Evolutionary conservation across 2,113 vertebrate genomes (phyloP).

Genomic region (Oreochromis niloticus): DNA sequence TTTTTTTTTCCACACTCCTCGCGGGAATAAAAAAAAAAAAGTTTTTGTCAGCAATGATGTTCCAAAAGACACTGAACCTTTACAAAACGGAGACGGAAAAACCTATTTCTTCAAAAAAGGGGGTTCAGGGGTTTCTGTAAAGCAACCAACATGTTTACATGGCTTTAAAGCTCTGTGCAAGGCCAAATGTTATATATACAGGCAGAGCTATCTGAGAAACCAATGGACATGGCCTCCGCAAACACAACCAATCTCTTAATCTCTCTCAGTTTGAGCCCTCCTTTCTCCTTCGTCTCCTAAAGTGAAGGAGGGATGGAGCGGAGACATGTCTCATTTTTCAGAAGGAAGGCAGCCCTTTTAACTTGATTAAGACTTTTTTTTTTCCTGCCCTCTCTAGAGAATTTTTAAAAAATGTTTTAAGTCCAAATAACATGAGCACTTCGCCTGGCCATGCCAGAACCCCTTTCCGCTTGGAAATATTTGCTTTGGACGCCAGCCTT

Average conservation of each 20-base stretch:
- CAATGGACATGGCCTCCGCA: constrained; percentile 64
- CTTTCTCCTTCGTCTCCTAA: constrained; percentile 23
- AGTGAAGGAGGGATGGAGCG: constrained; percentile 28
- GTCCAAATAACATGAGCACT: constrained; percentile 71
- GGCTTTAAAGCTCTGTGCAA: constrained; percentile 53
- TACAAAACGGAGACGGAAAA: neutral
- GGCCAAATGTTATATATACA: constrained; percentile 72
- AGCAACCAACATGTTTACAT: constrained; percentile 59
- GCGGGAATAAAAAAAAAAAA: neutral
- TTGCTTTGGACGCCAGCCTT: constrained; percentile 71
- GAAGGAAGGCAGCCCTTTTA: constrained; percentile 58
- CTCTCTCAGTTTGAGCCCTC: constrained; percentile 60
- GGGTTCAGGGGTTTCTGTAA: constrained; percentile 49
- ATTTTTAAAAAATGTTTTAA: constrained; percentile 56
- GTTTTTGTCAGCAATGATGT: constrained; percentile 35
- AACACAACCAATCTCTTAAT: constrained; percentile 73
- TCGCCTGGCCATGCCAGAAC: constrained; percentile 64
- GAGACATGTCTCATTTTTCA: constrained; percentile 60
- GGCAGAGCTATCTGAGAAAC: constrained; percentile 68
- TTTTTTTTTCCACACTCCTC: neutral
- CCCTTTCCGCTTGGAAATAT: constrained; percentile 76
- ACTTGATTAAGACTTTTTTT: constrained; percentile 67
- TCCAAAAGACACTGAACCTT: constrained; percentile 23
- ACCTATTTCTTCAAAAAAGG: constrained; percentile 35
- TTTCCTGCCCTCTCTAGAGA: constrained; percentile 48